phyloP scores from a whole-genome alignment of 2,888 invertebrate species.

The Drosophila vallismaia region DNA sequence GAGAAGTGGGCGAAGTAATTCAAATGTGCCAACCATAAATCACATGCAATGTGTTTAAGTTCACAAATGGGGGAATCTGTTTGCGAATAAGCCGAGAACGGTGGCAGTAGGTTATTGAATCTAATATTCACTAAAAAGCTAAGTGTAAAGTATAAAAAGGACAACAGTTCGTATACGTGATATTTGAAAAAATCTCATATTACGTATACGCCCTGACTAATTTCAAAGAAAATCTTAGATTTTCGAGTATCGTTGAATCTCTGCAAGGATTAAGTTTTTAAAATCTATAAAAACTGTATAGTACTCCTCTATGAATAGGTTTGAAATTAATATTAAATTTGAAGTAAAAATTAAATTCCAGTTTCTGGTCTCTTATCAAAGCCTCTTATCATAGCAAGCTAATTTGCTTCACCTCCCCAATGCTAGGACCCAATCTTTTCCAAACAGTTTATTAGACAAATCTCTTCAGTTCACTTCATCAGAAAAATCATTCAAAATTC shows the following conservation, averaged over 20 bases:
- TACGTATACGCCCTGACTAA: too few species aligned
- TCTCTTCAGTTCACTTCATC: conserved; percentile 28
- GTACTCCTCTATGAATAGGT: too few species aligned
- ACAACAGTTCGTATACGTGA: too few species aligned
- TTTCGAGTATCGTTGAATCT: too few species aligned
- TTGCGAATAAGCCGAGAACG: conserved; percentile 26
- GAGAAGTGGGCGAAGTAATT: conserved; percentile 42
- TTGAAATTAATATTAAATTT: too few species aligned
- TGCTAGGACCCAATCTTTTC: neutral
- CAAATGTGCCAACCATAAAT: conserved; percentile 45
- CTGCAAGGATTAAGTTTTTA: too few species aligned
- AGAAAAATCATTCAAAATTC: conserved; percentile 39
- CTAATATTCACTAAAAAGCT: neutral
- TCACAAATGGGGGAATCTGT: conserved; percentile 33
- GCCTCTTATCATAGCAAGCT: neutral
- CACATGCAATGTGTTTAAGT: conserved; percentile 35
- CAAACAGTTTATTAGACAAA: conserved; percentile 18
- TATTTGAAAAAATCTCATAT: too few species aligned
- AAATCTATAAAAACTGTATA: too few species aligned
- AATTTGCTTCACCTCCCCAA: neutral
- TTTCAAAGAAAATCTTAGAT: too few species aligned
- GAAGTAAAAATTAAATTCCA: too few species aligned
- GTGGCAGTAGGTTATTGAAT: conserved; percentile 33
- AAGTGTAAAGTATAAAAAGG: too few species aligned
- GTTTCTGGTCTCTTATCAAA: neutral